These are phyloP conservation scores for Phorcus lineatus DNA, from an alignment of 2,888 invertebrate genomes.

Conservation along the genomic window DNA sequence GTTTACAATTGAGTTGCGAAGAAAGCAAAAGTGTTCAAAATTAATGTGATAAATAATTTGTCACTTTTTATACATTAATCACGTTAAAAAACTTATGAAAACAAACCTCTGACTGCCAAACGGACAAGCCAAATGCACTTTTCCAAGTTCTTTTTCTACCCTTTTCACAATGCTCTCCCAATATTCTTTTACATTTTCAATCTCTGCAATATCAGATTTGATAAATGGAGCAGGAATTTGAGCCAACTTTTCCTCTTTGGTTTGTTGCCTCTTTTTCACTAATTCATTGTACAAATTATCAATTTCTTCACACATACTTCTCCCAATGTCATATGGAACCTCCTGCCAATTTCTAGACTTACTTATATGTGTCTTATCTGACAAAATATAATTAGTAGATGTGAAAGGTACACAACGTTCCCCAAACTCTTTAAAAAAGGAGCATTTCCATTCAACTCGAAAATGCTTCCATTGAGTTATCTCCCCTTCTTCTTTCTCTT, in stretches of 20 bases:
- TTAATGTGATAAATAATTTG: no score
- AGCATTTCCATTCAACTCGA: conserved; percentile 52
- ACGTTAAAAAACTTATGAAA: no score
- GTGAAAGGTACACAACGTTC: conserved; percentile 60
- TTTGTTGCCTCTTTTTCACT: conserved; percentile 36
- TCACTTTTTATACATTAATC: no score
- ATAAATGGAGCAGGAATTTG: conserved; percentile 55
- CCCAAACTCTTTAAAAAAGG: conserved; percentile 55
- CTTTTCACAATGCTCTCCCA: conserved; percentile 57
- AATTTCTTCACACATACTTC: conserved; percentile 51
- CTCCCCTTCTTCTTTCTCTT: not conserved
- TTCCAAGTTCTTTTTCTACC: conserved; percentile 62
- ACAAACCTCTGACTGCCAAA: conserved; percentile 71
- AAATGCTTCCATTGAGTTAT: conserved; percentile 56
- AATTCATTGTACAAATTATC: conserved; percentile 45
- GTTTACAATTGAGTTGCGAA: no score
- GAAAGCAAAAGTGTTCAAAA: no score
- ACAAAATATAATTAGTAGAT: conserved; percentile 44
- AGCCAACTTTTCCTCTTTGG: conserved; percentile 37
- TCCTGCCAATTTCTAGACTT: conserved; percentile 68
- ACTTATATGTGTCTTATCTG: conserved; percentile 54
- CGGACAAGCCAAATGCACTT: conserved; percentile 66
- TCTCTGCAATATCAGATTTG: conserved; percentile 27
- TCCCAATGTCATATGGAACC: conserved; percentile 49
- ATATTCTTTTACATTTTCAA: conserved; percentile 37